phyloP scores from a whole-genome alignment of 2,888 invertebrate species.

The Dicyrtoma fusca region DNA sequence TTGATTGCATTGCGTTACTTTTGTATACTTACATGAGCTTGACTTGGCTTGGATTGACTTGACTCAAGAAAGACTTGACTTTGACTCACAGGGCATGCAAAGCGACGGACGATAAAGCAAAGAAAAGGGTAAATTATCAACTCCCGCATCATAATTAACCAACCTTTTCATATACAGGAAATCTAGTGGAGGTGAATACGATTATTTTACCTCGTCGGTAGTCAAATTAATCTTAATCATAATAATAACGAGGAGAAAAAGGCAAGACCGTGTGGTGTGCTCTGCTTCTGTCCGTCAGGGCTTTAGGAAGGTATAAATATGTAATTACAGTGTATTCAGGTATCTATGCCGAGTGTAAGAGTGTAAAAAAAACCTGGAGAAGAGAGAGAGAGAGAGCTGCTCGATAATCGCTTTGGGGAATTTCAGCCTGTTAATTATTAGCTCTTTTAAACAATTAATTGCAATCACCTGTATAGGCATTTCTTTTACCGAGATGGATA shows the following conservation, averaged over 20 bases:
- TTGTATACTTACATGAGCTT: neutral
- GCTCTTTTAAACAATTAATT: slow-evolving; percentile 21
- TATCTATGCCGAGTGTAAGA: neutral
- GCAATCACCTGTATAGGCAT: neutral
- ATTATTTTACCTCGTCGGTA: slow-evolving; percentile 27
- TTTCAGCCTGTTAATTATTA: neutral
- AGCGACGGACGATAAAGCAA: too few relatives aligned
- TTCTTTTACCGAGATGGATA: neutral
- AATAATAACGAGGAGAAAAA: slow-evolving; percentile 20
- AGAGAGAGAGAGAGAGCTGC: slow-evolving; percentile 4
- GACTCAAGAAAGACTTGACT: too few relatives aligned
- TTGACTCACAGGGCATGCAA: too few relatives aligned
- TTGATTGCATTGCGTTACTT: slow-evolving; percentile 5
- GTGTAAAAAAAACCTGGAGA: neutral
- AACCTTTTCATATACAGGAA: slow-evolving; percentile 29
- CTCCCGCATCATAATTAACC: slow-evolving; percentile 28
- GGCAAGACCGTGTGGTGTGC: slow-evolving; percentile 10
- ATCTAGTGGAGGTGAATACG: slow-evolving; percentile 21
- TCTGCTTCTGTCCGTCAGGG: too few relatives aligned
- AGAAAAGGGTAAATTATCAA: slow-evolving; percentile 20
- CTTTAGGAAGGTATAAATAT: too few relatives aligned
- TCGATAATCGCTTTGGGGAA: slow-evolving; percentile 7
- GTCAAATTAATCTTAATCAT: slow-evolving; percentile 36
- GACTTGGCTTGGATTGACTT: too few relatives aligned
- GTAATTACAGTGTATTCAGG: too few relatives aligned